A percentile compares a stretch with the other conserved stretches of the same genome.
Conservation (phyloP, 2,113 vertebrate species). For the Notechis scutatus region DNA sequence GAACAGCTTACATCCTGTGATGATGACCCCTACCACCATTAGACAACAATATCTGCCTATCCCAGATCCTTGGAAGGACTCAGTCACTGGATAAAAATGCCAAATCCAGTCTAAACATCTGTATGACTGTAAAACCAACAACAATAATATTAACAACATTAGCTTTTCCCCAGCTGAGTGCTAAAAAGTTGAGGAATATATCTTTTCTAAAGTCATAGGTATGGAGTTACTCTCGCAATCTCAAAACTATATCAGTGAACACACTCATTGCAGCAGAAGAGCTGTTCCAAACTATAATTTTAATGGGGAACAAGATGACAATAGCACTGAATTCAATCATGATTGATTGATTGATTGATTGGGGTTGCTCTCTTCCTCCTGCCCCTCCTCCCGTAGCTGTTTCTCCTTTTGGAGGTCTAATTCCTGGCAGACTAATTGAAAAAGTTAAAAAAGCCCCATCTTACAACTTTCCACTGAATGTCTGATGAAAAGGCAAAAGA, state of each 20-base stretch:
- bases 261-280: background rate
- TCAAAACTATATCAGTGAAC: background rate
- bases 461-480: background rate
- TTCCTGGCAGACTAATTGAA: background rate
- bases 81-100: background rate
- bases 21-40: background rate
- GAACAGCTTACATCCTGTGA: background rate
- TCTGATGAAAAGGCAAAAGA: background rate
- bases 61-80: background rate
- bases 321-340: background rate
- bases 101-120: background rate
- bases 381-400: background rate
- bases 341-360: background rate
- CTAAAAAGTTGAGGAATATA: background rate
- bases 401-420: background rate
- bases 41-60: background rate
- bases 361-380: background rate
- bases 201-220: background rate
- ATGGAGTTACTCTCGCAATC: background rate
- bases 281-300: background rate
- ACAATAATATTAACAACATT: background rate
- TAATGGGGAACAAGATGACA: background rate
- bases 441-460: background rate
- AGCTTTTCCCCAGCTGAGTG: background rate
- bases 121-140: background rate